A percentile compares a stretch with the other conserved stretches of the same genome.
Evolutionary conservation across 2,888 invertebrate genomes (phyloP).

Genomic region (Steinernema scapterisci): DNA sequence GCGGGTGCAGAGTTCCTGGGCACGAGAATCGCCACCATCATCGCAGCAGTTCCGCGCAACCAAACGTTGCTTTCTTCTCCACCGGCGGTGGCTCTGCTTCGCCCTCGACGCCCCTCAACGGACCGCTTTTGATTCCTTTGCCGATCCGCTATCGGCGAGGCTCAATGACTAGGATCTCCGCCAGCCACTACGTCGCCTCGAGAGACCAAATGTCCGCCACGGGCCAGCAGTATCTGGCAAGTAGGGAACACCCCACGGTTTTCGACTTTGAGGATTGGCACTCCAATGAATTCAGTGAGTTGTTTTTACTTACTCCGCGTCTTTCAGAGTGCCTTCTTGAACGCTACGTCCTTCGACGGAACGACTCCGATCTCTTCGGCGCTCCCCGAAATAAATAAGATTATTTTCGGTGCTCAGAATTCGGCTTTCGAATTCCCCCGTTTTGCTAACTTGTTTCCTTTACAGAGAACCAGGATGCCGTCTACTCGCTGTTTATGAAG

Average conservation of each 20-base stretch:
- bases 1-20: conserved; percentile 19
- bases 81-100: background rate
- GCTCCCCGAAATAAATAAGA: conserved; percentile 58
- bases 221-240: conserved; percentile 40
- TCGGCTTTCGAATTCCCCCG: background rate
- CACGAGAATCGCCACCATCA: conserved; percentile 38
- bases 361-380: conserved; percentile 45
- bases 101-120: conserved; percentile 20
- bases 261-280: conserved; percentile 66
- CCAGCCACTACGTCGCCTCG: too few species aligned
- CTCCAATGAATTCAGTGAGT: conserved; percentile 39
- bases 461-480: conserved; percentile 66
- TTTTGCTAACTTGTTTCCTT: conserved; percentile 34
- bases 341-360: conserved; percentile 48
- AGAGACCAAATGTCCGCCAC: too few species aligned
- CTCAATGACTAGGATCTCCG: background rate
- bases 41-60: conserved; percentile 45
- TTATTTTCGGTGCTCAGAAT: conserved; percentile 58
- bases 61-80: conserved; percentile 30
- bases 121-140: conserved; percentile 38
- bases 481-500: conserved; percentile 81
- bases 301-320: background rate
- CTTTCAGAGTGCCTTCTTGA: conserved; percentile 53
- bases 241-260: conserved; percentile 49
- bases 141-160: conserved; percentile 7